phyloP scores from a whole-genome alignment of 1,140 invertebrate genomes.

The Tetranychus urticae region DNA sequence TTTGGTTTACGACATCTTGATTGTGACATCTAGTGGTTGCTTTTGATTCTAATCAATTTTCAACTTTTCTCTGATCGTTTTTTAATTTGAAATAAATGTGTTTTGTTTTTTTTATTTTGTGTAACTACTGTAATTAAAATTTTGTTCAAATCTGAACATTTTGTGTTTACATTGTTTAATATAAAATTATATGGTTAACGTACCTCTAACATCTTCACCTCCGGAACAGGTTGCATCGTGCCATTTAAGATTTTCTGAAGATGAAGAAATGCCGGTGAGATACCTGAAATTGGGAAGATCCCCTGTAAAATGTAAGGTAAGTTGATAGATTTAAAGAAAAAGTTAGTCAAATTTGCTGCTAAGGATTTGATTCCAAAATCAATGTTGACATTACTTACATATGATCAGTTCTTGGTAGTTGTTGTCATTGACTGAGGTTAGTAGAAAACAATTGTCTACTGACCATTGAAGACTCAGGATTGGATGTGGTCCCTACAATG shows the following conservation, averaged over 20 bases:
- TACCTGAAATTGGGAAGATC: conserved; percentile 9
- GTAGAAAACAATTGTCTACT: conserved; percentile 3
- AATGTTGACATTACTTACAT: conserved; percentile 4
- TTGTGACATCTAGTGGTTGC: too few species aligned
- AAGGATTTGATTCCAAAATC: not conserved
- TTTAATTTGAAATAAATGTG: too few species aligned
- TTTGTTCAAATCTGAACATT: not conserved
- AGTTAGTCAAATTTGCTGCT: not conserved
- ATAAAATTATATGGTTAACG: not conserved
- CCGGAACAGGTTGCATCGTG: conserved; percentile 8
- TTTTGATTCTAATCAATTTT: too few species aligned
- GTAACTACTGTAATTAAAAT: too few species aligned
- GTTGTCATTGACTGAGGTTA: conserved; percentile 9
- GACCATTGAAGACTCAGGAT: conserved; percentile 9
- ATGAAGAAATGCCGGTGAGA: conserved; percentile 1
- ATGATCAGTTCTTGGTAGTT: conserved; percentile 8
- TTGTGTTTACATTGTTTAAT: not conserved
- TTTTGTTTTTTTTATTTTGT: too few species aligned
- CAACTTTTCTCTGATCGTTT: too few species aligned
- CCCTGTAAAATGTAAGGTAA: not conserved
- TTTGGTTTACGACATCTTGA: too few species aligned
- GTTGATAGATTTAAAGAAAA: not conserved
- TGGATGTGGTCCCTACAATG: conserved; percentile 5
- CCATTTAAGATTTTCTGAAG: conserved; percentile 4
- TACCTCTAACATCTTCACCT: conserved; percentile 9